A percentile compares a stretch with the other conserved stretches of the same genome.
phyloP scores from a whole-genome alignment of 2,888 invertebrate genomes.

The Allolobophora icterica region DNA sequence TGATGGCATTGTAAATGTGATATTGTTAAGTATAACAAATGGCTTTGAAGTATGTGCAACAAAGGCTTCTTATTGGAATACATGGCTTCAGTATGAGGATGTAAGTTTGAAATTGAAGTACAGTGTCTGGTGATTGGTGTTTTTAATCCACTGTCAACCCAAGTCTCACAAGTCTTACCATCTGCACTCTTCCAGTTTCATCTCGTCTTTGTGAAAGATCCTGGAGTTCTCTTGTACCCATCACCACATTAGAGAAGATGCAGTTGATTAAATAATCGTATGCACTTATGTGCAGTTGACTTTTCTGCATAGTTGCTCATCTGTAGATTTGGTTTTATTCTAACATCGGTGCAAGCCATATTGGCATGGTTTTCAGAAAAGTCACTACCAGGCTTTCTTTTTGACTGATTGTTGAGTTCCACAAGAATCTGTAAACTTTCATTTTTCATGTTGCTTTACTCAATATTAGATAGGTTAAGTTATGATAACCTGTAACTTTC shows the following conservation, averaged over 20 bases:
- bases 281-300: no score
- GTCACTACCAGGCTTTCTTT: neutral
- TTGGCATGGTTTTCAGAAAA: neutral
- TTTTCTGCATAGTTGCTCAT: neutral
- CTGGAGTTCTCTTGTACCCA: neutral
- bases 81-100: neutral
- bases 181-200: neutral
- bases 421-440: neutral
- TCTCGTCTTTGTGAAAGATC: neutral
- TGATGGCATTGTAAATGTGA: neutral
- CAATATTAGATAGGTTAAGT: neutral
- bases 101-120: neutral
- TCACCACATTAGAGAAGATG: no score
- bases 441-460: neutral
- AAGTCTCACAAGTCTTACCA: neutral
- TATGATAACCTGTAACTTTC: neutral
- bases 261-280: neutral
- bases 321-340: neutral
- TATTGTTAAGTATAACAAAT: neutral
- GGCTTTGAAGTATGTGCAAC: neutral
- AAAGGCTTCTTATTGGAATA: neutral
- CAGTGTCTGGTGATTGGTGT: neutral
- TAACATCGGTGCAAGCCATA: conserved; percentile 8
- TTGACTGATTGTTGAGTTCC: neutral
- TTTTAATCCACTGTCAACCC: neutral